phyloP scores from a whole-genome alignment of 1,140 invertebrate genomes.

The Meteorus sp. region DNA sequence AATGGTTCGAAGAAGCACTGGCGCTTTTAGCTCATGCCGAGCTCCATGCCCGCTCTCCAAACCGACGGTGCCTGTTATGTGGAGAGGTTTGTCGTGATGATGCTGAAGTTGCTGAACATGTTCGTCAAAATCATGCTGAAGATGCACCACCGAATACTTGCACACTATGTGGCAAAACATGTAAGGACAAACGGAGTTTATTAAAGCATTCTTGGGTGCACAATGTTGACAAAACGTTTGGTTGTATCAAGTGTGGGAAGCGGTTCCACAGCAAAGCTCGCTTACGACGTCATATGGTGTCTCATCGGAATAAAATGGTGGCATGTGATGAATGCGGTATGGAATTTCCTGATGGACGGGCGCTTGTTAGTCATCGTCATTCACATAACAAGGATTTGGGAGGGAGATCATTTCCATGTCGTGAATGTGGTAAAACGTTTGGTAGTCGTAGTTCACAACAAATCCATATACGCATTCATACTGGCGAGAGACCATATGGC shows the following conservation, averaged over 20 bases:
- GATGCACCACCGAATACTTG: constrained; percentile 65
- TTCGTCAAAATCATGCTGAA: constrained; percentile 60
- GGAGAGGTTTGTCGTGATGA: constrained; percentile 65
- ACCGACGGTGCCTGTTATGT: constrained; percentile 65
- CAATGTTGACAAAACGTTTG: constrained; percentile 61
- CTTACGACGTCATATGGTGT: constrained; percentile 66
- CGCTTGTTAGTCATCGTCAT: constrained; percentile 71
- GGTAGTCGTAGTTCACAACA: constrained; percentile 88
- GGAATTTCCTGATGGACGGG: constrained; percentile 70
- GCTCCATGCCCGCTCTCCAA: constrained; percentile 65
- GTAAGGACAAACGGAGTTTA: constrained; percentile 69
- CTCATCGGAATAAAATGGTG: constrained; percentile 71
- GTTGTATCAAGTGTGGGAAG: constrained; percentile 69
- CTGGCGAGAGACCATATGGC: constrained; percentile 82
- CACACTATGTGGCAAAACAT: constrained; percentile 64
- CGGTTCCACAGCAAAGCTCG: constrained; percentile 71
- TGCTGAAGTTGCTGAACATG: constrained; percentile 62
- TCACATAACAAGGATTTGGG: constrained; percentile 65
- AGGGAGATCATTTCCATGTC: constrained; percentile 78
- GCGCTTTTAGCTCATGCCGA: constrained; percentile 77
- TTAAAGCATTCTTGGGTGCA: constrained; percentile 72
- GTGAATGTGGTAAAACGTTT: constrained; percentile 82
- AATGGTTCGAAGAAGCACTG: constrained; percentile 72
- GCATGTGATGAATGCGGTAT: constrained; percentile 72
- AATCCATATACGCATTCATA: constrained; percentile 88